Base-by-base conservation (phyloP, 2,113 vertebrate species). In the Pao palembangensis region DNA sequence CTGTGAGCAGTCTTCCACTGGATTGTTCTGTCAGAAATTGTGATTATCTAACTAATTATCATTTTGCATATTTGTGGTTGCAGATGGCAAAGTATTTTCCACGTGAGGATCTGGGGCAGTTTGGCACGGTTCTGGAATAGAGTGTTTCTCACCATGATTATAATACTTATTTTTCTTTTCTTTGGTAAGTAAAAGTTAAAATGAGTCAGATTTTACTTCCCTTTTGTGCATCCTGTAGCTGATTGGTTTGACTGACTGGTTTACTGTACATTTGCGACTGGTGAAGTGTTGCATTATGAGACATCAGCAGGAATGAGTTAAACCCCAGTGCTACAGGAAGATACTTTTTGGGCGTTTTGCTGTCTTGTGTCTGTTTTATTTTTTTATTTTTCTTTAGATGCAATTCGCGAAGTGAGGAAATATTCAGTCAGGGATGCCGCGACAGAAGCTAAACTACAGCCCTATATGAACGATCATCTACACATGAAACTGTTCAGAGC, bases 401-500 rank as follows among this genome's bases (percentile, higher is more conserved):
- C 97, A 16, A 34, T 95, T 57, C 91, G 96, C 73, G 97, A 99
- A 86, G 93, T 99, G 67, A 93, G 88, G 75, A 99, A 98, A 65
- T 98, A 99, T 57, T 96, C 95, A 0, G 48, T 49, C 0, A 23
- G 75, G 61, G 88, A 93, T 0, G 25, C 64, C 3, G 58, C 86
- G 44, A 90, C 85, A 58, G 70, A 74, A 51, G 52, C 81, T 54
- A 87, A 88, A 60, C 21, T 89, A 55, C 88, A 84, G 23, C 68
- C 89, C 17, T 91, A 80, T 69, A 88, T 90, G 74, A 90, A 87
- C 61, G 96, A 98, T 84, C 94, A 98, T 72, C 83, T 94, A 52
- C 94, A 98, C 78, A 98, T 99, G 96, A 99, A 97, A 90, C 95
- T 98, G 21, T 99, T 99, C 75, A 87, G 96, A 69, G 91, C 95